Base-by-base conservation (phyloP, 2,797 vertebrate species). In the Anguilla marmorata region DNA sequence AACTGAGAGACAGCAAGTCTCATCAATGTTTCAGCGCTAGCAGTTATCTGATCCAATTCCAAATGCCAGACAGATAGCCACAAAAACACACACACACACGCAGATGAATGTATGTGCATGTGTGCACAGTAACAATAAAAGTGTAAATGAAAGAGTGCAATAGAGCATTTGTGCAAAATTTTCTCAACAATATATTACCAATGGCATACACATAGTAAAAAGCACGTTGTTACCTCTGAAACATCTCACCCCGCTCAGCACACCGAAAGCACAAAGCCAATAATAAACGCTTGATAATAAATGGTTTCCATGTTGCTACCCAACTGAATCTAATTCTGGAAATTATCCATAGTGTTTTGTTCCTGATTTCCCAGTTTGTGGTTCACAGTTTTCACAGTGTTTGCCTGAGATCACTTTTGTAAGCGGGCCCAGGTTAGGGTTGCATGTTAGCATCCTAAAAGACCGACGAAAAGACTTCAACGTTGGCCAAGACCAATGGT, bases 21-120 rank as follows among this genome's bases (percentile, higher is more conserved):
- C 87, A 56, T 84, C 37, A 83, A 83, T 72, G 82, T 86, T 86
- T 88, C 85, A 88, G 84, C 21, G 54, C 37, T n/a, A 52, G 72
- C 58, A 69, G 66, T 85, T 69, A 56, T 50, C 45, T 11, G 66
- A 88, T 66, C 84, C 2, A 60, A 54, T n/a, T 88, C 69, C 41
- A 63, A 76, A 88, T 37, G 63, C 66, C 6, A 66, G 58, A 27
- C 86, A 8, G 58, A 27, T 79, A 16, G 56, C 58, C 21, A 80
- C 58, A 48, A 14, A 24, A 84, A 84, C 48, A 6, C 60, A 84
- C 30, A 84, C 19, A 63, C 56, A 87, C 50, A 41, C 52, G 30
- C 24, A 37, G 27, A 33, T 74, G 27, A 30, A 79, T 79, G 74
- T 79, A 21, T 45, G 19, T 63, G 60, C 60, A 63, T 21, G 60